Percentiles rank a stretch among this genome's conserved stretches.
Evolutionary conservation across 2,113 vertebrate genomes (phyloP).

Genomic region (Candoia aspera): DNA sequence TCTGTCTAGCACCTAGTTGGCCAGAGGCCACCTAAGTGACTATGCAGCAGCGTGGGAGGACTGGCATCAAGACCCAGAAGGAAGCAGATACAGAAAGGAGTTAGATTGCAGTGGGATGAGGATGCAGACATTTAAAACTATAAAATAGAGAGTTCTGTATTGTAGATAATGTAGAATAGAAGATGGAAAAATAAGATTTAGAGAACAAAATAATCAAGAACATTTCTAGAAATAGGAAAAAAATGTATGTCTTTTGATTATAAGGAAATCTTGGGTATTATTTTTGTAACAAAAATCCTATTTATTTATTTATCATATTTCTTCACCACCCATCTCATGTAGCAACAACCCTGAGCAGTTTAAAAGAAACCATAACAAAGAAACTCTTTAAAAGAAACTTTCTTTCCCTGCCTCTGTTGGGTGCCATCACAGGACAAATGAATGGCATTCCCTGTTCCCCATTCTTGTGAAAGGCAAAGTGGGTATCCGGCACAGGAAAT

Average conservation of each 20-base stretch:
- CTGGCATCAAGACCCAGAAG: no score
- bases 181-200: neutral
- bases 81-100: no score
- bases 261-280: neutral
- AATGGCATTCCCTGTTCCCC: neutral
- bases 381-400: neutral
- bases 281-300: neutral
- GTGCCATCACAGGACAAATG: neutral
- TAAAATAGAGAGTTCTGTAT: no score
- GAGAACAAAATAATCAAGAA: neutral
- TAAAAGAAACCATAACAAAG: no score
- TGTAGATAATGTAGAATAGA: neutral
- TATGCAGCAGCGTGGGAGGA: no score
- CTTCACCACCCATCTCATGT: no score
- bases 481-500: neutral
- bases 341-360: no score
- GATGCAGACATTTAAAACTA: no score
- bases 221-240: neutral
- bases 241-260: neutral
- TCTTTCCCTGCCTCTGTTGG: neutral
- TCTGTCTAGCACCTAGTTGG: no score
- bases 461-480: neutral
- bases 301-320: no score
- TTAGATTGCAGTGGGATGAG: no score
- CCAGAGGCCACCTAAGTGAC: no score